Base-by-base conservation (phyloP, 2,888 invertebrate species). In the Holacanthella duospinosa region DNA sequence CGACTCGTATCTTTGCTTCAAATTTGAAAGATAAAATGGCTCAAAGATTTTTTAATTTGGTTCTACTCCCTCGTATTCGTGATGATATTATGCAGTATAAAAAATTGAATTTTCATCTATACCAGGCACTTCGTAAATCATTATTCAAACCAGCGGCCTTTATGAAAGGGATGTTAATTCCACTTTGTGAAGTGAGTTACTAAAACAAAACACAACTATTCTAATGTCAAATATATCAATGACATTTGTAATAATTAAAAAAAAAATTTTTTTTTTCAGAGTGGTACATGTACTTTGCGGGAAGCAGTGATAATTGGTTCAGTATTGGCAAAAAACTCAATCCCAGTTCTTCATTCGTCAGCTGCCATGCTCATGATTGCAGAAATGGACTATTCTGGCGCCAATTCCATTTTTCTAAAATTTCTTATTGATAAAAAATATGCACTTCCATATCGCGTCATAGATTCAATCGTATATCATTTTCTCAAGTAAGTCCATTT, bases 71-170 rank as follows among this genome's bases (percentile, higher is more conserved):
- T 0, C 82, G 92, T 64, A 82, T 99, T 26, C 82, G 97, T 62
- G 99, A 99, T 78, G 99, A 99, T 77, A 85, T 99, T 60, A 86
- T 86, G 6, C 95, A 96, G 78, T 97, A 89, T 77, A 96, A 96
- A 78, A 84, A 89, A 75, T 80, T 99, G 1, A 99, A 99, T 79
- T 93, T 93, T 77, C 97, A 99, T 78, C 80, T 99, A 29, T 99
- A 95, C 77, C 92, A 93, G 79, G 93, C 97, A 0, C 76, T 99
- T 57, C 83, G 87, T 67, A 95, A 96, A 78, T 84, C 97, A 0
- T 81, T 99, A 1, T 99, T 91, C 78, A 99, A 99, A 77, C 96
- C 97, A 53, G 93, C 89, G 26, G 97, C 92, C 53, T 99, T 99
- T 75, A 96, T 97, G 89, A 99, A 97, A 80, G 99, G 85, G 68